A percentile compares a stretch with the other conserved stretches of the same genome.
Evolutionary conservation across 1,140 invertebrate genomes (phyloP).

Genomic region (Scaptomyza pallida): DNA sequence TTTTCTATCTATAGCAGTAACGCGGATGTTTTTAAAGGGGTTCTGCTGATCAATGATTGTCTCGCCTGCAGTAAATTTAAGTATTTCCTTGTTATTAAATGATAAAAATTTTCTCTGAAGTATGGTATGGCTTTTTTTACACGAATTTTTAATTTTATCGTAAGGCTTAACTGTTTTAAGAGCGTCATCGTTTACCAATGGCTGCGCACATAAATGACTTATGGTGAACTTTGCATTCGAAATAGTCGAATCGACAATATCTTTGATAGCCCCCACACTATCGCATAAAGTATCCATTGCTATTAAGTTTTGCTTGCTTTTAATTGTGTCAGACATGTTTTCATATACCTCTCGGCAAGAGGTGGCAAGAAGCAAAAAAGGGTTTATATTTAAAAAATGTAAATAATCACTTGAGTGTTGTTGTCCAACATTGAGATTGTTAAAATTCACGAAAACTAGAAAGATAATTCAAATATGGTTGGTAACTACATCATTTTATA

Average conservation of each 20-base stretch:
- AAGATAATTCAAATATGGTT: neutral
- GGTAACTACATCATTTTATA: neutral
- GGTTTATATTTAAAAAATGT: conserved; percentile 67
- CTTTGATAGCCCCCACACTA: neutral
- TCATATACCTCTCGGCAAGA: neutral
- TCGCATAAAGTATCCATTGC: conserved; percentile 34
- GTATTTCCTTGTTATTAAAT: conserved; percentile 75
- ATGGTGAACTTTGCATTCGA: conserved; percentile 1
- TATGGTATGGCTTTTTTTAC: neutral
- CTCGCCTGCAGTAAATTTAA: conserved; percentile 77
- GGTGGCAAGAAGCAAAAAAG: conserved; percentile 23
- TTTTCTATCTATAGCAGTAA: conserved; percentile 50
- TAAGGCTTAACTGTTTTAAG: conserved; percentile 51
- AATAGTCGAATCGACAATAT: neutral
- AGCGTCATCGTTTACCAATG: conserved; percentile 27
- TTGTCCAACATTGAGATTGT: conserved; percentile 64
- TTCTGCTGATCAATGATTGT: conserved; percentile 80
- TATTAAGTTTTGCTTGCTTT: conserved; percentile 6
- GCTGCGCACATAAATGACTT: conserved; percentile 3
- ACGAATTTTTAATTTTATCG: neutral
- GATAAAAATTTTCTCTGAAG: conserved; percentile 71
- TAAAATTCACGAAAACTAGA: conserved; percentile 48
- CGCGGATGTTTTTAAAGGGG: conserved; percentile 70
- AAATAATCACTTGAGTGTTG: conserved; percentile 39
- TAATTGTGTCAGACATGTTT: conserved; percentile 66